Percentiles rank a stretch among this genome's conserved stretches.
phyloP scores from a whole-genome alignment of 1,140 invertebrate species.

The Yoshiicerus persimilis region DNA sequence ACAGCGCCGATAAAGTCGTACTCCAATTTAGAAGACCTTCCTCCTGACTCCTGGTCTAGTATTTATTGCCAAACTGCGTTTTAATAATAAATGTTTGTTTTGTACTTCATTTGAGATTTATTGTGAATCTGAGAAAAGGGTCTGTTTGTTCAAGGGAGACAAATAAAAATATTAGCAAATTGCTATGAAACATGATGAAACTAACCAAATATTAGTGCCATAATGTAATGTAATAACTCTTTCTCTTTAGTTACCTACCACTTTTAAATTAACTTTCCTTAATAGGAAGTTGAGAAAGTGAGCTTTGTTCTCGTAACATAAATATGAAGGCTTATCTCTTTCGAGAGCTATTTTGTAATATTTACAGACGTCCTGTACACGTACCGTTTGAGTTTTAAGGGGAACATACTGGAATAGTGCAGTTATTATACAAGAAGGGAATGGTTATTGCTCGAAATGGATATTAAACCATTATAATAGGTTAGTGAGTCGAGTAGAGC shows the following conservation, averaged over 20 bases:
- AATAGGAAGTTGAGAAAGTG: neutral
- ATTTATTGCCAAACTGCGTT: no score
- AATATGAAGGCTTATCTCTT: neutral
- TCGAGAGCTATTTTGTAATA: neutral
- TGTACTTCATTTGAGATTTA: neutral
- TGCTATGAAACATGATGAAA: neutral
- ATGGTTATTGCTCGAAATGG: slow-evolving; percentile 9
- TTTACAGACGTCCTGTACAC: neutral
- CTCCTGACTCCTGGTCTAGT: no score
- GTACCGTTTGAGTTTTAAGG: neutral
- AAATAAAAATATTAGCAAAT: neutral
- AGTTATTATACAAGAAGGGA: neutral
- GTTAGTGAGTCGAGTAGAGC: neutral
- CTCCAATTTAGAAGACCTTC: no score
- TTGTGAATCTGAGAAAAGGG: no score
- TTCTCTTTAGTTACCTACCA: neutral
- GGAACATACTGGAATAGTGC: neutral
- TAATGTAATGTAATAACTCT: neutral
- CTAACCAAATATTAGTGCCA: neutral
- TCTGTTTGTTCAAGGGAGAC: neutral
- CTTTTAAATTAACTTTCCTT: neutral
- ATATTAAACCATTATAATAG: slow-evolving; percentile 2
- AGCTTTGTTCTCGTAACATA: neutral
- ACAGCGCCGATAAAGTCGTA: no score
- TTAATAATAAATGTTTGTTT: neutral